phyloP scores from a whole-genome alignment of 2,797 vertebrate species.

The Trachurus trachurus region DNA sequence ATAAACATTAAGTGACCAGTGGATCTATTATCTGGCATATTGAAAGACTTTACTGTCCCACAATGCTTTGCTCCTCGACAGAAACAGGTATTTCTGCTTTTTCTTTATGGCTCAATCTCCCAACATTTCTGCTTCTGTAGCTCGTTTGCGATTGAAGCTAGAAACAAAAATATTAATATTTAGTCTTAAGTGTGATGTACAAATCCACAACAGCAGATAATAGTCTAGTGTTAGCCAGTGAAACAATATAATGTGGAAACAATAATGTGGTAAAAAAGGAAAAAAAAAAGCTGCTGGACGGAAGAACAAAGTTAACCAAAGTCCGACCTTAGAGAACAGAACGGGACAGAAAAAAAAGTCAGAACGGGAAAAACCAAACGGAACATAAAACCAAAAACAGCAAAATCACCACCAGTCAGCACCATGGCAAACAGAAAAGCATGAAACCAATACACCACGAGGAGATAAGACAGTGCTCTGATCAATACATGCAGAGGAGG shows the following conservation, averaged over 20 bases:
- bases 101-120: neutral
- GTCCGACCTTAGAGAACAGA: slow-evolving; percentile 50
- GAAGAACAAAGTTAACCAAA: slow-evolving; percentile 47
- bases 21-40: slow-evolving; percentile 55
- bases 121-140: neutral
- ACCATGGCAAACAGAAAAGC: slow-evolving; percentile 60
- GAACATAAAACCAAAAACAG: neutral
- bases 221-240: slow-evolving; percentile 42
- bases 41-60: slow-evolving; percentile 38
- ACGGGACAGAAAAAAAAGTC: slow-evolving; percentile 26
- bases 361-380: slow-evolving; percentile 14
- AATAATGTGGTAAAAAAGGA: slow-evolving; percentile 24
- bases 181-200: neutral
- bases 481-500: slow-evolving; percentile 79
- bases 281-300: slow-evolving; percentile 29
- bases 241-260: slow-evolving; percentile 53
- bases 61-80: slow-evolving; percentile 52
- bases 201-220: slow-evolving; percentile 53
- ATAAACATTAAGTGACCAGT: slow-evolving; percentile 26
- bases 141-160: neutral
- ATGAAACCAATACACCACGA: slow-evolving; percentile 57
- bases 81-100: neutral
- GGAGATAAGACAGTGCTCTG: slow-evolving; percentile 53
- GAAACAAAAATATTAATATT: neutral
- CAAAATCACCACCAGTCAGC: slow-evolving; percentile 31